phyloP scores from a whole-genome alignment of 2,797 vertebrate genomes.

The Lepus townsendii region DNA sequence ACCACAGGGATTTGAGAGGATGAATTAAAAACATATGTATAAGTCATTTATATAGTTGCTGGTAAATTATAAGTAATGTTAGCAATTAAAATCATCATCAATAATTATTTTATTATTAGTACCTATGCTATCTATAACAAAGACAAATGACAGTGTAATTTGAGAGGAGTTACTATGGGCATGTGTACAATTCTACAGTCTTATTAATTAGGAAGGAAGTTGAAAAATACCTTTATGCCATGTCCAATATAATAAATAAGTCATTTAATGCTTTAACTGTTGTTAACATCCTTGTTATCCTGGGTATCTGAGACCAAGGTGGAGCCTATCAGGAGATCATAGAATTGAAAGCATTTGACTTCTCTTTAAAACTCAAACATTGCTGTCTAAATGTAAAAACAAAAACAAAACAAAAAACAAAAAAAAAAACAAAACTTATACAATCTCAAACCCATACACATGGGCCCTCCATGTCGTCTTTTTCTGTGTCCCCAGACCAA shows the following conservation, averaged over 20 bases:
- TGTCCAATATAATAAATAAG: background rate
- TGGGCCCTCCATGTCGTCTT: background rate
- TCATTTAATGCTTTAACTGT: conserved; percentile 39
- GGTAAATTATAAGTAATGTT: background rate
- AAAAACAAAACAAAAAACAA: no score
- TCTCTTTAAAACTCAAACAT: no score
- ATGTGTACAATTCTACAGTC: conserved; percentile 3
- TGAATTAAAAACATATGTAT: background rate
- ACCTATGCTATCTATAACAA: conserved; percentile 13
- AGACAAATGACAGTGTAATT: conserved; percentile 20
- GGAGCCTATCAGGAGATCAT: background rate
- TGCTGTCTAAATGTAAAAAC: conserved; percentile 32
- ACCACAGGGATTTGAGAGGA: background rate
- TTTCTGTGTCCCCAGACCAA: background rate
- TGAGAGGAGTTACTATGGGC: background rate
- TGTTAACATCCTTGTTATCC: background rate
- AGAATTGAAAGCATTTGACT: conserved; percentile 60
- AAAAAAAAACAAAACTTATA: background rate
- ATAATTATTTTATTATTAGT: conserved; percentile 40
- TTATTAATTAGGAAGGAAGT: conserved; percentile 45
- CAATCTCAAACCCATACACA: background rate
- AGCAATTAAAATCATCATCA: conserved; percentile 31
- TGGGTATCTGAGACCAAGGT: background rate
- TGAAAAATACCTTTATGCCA: background rate
- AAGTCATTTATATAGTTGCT: background rate